phyloP scores from a whole-genome alignment of 1,140 invertebrate genomes.

The Bicyclus anynana region DNA sequence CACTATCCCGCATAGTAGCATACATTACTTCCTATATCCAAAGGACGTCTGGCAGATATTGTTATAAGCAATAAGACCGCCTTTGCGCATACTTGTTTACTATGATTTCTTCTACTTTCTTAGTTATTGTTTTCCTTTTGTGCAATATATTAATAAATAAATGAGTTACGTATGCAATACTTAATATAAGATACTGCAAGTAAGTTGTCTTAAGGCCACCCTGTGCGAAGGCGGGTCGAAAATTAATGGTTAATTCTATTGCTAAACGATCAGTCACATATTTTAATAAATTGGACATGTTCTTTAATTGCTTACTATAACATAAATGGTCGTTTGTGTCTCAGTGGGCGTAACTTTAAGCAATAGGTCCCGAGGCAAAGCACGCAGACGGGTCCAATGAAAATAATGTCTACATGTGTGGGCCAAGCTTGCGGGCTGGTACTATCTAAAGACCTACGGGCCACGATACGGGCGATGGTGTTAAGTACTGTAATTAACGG shows the following conservation, averaged over 20 bases:
- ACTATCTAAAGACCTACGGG: neutral
- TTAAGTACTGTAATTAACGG: neutral
- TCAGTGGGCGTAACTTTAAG: conserved; percentile 11
- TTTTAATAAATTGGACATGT: conserved; percentile 6
- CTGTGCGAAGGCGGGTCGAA: neutral
- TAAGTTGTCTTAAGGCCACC: too few species aligned
- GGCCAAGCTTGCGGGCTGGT: conserved; percentile 4
- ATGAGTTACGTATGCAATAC: too few species aligned
- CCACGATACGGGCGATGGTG: neutral
- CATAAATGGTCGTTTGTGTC: conserved; percentile 2
- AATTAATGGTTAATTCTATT: neutral
- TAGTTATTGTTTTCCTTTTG: too few species aligned
- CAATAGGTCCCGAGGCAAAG: conserved; percentile 16
- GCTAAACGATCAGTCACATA: neutral
- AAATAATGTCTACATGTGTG: conserved; percentile 22
- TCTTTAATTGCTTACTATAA: conserved; percentile 6
- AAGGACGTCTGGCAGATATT: too few species aligned
- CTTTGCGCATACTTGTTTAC: too few species aligned
- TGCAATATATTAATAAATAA: too few species aligned
- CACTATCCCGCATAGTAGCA: too few species aligned
- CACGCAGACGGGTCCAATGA: conserved; percentile 8
- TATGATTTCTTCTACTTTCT: too few species aligned
- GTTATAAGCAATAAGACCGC: too few species aligned
- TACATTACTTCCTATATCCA: too few species aligned
- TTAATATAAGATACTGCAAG: too few species aligned